Percentiles rank a stretch among this genome's conserved stretches.
phyloP scores from a whole-genome alignment of 2,113 vertebrate genomes.

The Gadus chalcogrammus region DNA sequence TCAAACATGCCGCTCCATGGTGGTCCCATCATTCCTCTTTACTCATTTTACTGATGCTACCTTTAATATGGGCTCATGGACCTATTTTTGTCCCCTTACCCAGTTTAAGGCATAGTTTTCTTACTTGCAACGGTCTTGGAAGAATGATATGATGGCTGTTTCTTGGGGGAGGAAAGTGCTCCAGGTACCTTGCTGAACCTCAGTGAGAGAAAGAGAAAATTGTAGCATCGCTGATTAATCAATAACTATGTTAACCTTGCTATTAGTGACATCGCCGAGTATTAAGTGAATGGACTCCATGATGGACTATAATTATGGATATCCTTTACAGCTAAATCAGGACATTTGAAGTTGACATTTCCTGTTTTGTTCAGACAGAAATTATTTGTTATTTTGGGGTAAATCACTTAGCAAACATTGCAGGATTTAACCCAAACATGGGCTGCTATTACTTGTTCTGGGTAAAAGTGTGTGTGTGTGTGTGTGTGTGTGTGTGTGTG shows the following conservation, averaged over 20 bases:
- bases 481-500: not conserved
- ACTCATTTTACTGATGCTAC: too few species aligned
- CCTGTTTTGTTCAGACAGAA: constrained; percentile 14
- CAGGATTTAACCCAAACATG: too few species aligned
- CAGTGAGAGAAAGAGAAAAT: not conserved
- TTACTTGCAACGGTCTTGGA: too few species aligned
- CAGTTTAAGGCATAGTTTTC: too few species aligned
- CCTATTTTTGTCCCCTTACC: too few species aligned
- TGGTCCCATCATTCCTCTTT: too few species aligned
- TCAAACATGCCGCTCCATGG: too few species aligned
- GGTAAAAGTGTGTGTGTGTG: too few species aligned
- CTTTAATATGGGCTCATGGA: too few species aligned
- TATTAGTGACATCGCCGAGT: constrained; percentile 19
- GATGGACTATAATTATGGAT: constrained; percentile 21
- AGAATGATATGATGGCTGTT: too few species aligned
- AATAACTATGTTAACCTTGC: constrained; percentile 2
- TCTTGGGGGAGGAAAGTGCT: too few species aligned
- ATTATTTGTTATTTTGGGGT: constrained; percentile 6
- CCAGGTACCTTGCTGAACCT: not conserved
- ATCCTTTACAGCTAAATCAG: constrained; percentile 20
- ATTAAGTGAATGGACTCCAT: constrained; percentile 24
- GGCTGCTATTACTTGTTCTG: too few species aligned
- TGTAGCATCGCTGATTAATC: constrained; percentile 1
- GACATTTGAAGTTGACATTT: constrained; percentile 7
- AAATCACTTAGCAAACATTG: constrained; percentile 13